Evolutionary conservation across 2,888 invertebrate species (phyloP), one percentile per base, ranked within the genome.

Genomic region (Hoplodrina blanda): DNA sequence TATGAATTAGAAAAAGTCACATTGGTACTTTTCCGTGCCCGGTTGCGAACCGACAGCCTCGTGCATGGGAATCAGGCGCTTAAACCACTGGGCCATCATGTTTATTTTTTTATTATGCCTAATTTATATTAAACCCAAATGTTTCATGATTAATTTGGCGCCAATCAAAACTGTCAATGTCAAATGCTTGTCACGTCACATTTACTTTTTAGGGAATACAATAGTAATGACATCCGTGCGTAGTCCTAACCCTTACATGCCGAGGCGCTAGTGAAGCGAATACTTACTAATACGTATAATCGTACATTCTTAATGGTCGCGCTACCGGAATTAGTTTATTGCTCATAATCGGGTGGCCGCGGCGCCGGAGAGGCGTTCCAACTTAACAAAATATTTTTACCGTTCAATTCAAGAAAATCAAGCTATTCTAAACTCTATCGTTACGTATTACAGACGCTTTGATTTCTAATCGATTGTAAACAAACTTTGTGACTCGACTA

Each of bases 321-420:
- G 95, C 95, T 95, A 95, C 95, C 94, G 95, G 95, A 94, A 95
- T 95, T 94, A 89, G 90, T 95, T 95, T 95, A 95, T 95, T 89
- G 92, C 92, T 91, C 91, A 92, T 94, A 94, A 94, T 94, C 93
- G 92, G 88, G 88, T 88, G 86, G 88, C 89, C 87, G 84, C 87
- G 94, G 94, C 94, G 94, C 95, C 95, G 89, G 86, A 88, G 85
- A 93, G 94, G 93, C 94, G 94, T 93, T 92, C 87, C 91, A 89
- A 87, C 88, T 87, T 82, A 83, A 87, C 86, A 83, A 81, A 78
- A 86, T 77, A 78, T 73, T 85, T n/a, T 84, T 84, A 73, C 78
- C 54, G 69, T 69, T 66, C 25, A 66, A 50, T 68, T 50, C 11
- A 11, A 69, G 30, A 70, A 69, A 73, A 61, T 55, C 67, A 75